Conservation (phyloP, 2,113 vertebrate species). For the Mastomys coucha region DNA sequence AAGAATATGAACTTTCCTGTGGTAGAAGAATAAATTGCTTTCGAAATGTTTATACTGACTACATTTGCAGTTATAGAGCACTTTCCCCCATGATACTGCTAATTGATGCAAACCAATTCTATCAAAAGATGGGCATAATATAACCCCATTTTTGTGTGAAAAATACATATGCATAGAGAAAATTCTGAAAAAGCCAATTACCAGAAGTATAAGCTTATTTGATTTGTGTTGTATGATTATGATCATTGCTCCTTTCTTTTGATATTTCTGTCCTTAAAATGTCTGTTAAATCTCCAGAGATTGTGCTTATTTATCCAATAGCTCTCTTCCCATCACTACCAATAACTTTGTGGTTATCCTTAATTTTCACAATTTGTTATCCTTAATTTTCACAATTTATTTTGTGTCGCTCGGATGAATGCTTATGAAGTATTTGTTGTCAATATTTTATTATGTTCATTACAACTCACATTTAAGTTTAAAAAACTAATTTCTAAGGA, state of each 20-base stretch:
- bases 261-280: not conserved
- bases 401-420: not conserved
- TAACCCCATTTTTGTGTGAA: not conserved
- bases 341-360: not conserved
- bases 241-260: not conserved
- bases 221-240: not conserved
- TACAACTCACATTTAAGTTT: not conserved
- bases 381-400: not conserved
- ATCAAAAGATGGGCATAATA: not conserved
- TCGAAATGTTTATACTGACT: not conserved
- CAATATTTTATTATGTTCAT: not conserved
- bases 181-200: not conserved
- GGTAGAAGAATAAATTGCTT: not conserved
- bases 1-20: not conserved
- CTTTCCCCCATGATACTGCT: not conserved
- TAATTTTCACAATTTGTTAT: too few species aligned
- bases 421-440: not conserved
- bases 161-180: not conserved
- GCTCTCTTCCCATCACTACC: not conserved
- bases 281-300: not conserved
- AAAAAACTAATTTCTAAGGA: not conserved
- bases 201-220: not conserved
- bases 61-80: not conserved
- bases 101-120: not conserved
- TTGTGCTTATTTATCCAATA: not conserved